Evolutionary conservation across 1,140 invertebrate species (phyloP), one percentile per base, ranked within the genome.

Genomic region (Paralvinella palmiformis): DNA sequence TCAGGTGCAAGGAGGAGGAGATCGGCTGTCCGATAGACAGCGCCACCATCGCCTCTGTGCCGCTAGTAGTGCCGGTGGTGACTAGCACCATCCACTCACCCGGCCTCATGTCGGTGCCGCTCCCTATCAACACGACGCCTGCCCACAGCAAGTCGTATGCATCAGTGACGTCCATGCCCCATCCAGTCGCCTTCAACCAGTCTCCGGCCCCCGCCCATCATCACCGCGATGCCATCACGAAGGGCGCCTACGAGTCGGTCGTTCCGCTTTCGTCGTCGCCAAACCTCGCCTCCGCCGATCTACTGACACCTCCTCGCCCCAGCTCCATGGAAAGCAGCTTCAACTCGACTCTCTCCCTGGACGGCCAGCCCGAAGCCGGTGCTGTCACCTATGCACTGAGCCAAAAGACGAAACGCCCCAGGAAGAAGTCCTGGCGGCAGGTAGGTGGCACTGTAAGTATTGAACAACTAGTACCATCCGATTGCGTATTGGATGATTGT

Each of bases 341-440:
- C 59, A 57, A 48, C 29, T 45, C 59, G 48, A 48, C 48, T 56
- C 1, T 61, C 48, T 63, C 60, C 22, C 33, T 35, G 55, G 55
- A 57, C 27, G 35, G 29, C 1, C 6, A 20, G 55, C 33, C 29
- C 33, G 33, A 32, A 20, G 33, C 27, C 35, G n/a, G n/a, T 27
- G 55, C 55, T n/a, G 33, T 57, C 7, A 57, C 55, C n/a, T n/a
- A n/a, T n/a, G n/a, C n/a, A n/a, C 44, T 24, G n/a, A 24, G 24
- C 55, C 20, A 31, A 17, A 61, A 61, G 35, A 62, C 66, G 44
- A 76, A 76, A 63, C 68, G 75, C 13, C 45, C 72, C 59, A 61
- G 75, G 17, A 75, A 73, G 67, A 77, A 77, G 66, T 73, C 73
- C 44, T 76, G 74, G 75, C 69, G 73, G 68, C 75, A 77, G 75